Percentiles rank a stretch among this genome's conserved stretches.
These are phyloP conservation scores for Idaea aversata DNA, from an alignment of 2,888 invertebrate species.

Conservation along the genomic window DNA sequence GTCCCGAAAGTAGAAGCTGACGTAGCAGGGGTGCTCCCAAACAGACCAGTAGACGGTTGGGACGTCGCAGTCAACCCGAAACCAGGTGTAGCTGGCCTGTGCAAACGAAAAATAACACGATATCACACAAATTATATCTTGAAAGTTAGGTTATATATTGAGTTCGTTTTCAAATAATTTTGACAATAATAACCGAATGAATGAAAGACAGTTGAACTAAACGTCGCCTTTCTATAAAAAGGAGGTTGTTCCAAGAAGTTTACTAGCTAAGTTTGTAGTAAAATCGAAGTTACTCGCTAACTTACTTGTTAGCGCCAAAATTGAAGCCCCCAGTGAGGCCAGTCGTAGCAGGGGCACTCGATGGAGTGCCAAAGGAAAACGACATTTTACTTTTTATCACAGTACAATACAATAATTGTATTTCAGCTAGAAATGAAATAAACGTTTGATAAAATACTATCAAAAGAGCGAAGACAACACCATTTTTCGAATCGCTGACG, in stretches of 20 bases:
- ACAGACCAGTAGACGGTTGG: constrained; percentile 59
- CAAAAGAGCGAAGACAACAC: background rate
- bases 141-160: background rate
- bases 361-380: constrained; percentile 70
- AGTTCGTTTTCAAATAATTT: background rate
- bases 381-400: constrained; percentile 48
- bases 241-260: background rate
- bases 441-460: background rate
- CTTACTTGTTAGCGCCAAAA: constrained; percentile 74
- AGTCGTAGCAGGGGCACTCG: constrained; percentile 72
- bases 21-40: constrained; percentile 51
- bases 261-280: background rate
- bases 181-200: background rate
- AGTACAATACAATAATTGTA: background rate
- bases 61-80: constrained; percentile 55
- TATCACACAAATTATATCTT: background rate
- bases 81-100: constrained; percentile 61
- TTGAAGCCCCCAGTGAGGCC: constrained; percentile 63
- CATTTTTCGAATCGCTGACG: background rate
- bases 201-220: background rate
- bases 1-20: constrained; percentile 38
- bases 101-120: constrained; percentile 14
- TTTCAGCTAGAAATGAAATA: background rate
- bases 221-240: background rate
- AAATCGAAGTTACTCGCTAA: constrained; percentile 22